These are phyloP conservation scores for Drosophila trapezifrons DNA, from an alignment of 1,140 invertebrate species.

Conservation along the genomic window DNA sequence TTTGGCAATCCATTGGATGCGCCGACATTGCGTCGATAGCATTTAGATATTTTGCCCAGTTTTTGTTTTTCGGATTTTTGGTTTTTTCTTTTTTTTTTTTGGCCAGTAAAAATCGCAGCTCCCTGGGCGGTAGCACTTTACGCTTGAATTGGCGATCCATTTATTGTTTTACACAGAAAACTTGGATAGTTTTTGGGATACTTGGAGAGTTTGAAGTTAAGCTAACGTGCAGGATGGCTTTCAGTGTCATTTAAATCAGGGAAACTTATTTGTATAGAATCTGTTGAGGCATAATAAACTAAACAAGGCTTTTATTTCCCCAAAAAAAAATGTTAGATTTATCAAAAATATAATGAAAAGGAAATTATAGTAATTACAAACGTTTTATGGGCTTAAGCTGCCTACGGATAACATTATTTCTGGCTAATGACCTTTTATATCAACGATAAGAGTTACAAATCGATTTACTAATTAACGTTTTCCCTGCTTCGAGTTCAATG, in stretches of 20 bases:
- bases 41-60: conserved; percentile 60
- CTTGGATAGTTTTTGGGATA: neutral
- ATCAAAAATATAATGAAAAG: neutral
- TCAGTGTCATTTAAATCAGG: too few species aligned
- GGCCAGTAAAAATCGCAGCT: conserved; percentile 50
- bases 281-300: too few species aligned
- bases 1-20: conserved; percentile 69
- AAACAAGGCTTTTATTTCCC: too few species aligned
- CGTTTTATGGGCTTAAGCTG: too few species aligned
- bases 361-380: neutral
- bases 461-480: neutral
- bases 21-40: conserved; percentile 52
- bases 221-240: neutral
- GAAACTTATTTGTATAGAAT: neutral
- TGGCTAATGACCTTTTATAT: neutral
- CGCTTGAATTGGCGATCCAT: conserved; percentile 68
- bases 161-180: conserved; percentile 35
- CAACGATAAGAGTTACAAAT: neutral
- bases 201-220: neutral
- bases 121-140: conserved; percentile 43
- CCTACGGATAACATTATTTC: neutral
- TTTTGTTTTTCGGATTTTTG: neutral
- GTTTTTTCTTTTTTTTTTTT: conserved; percentile 2
- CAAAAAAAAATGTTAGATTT: neutral
- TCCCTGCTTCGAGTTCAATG: neutral